A percentile compares a stretch with the other conserved stretches of the same genome.
These are phyloP conservation scores for Bubo scandiacus DNA, from an alignment of 2,113 vertebrate species.

Conservation along the genomic window DNA sequence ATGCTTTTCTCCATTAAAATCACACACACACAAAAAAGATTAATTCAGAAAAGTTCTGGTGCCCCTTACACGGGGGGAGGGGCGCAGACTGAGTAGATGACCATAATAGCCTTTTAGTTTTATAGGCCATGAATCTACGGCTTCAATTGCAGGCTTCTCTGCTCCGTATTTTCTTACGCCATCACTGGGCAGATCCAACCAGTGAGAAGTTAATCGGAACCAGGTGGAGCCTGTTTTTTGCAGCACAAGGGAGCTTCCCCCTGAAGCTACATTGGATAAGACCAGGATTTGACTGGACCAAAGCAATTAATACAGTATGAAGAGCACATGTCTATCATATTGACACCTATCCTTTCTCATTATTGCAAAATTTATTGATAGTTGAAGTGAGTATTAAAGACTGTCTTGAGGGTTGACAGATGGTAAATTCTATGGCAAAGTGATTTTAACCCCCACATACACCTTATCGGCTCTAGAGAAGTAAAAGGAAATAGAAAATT, in stretches of 20 bases:
- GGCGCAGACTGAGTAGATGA: not conserved
- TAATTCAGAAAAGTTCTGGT: constrained; percentile 8
- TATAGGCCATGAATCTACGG: constrained; percentile 40
- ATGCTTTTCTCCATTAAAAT: not conserved
- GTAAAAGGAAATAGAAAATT: not conserved
- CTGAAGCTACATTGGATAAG: constrained; percentile 40
- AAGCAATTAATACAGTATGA: not conserved
- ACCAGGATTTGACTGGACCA: not conserved
- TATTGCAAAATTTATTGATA: not conserved
- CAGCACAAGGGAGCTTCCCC: constrained; percentile 30
- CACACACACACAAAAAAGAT: not conserved
- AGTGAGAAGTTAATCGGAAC: constrained; percentile 21
- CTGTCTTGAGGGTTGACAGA: not conserved
- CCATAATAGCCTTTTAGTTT: constrained; percentile 48
- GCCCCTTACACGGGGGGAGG: not conserved
- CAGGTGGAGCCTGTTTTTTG: constrained; percentile 43
- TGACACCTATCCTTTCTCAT: not conserved
- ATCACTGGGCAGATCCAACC: constrained; percentile 48
- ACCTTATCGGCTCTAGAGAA: not conserved
- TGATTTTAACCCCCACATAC: not conserved
- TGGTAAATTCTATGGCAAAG: not conserved
- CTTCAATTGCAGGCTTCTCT: constrained; percentile 50
- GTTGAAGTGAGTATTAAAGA: not conserved
- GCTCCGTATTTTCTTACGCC: constrained; percentile 40
- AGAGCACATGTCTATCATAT: not conserved